Evolutionary conservation across 2,797 vertebrate species (phyloP), one percentile per base, ranked within the genome.

Genomic region (Diplodus puntazzo): DNA sequence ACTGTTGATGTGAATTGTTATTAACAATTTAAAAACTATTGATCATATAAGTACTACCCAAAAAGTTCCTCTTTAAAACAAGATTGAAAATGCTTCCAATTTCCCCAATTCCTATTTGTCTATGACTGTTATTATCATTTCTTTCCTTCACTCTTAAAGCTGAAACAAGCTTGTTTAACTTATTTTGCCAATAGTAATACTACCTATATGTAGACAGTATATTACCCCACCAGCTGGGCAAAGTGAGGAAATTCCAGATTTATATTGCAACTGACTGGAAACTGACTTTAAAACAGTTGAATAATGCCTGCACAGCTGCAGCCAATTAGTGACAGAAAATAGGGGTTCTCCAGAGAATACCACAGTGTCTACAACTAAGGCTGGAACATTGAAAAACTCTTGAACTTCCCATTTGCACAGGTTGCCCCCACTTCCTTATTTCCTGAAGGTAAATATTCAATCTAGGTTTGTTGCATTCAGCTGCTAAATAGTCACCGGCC

Each of bases 391-490:
- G 30, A 55, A 71, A 75, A 50, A 45, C 46, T 11, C 48, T 76
- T 80, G 45, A 27, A 68, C 61, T 66, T 23, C 62, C 25, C 20
- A 46, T 81, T 87, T 75, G 50, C 75, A 55, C 52, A 2, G 54
- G 52, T 52, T 71, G 60, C 39, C 64, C 58, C 23, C 50, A 42
- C 20, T 66, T 62, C 34, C 17, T 49, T 65, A 76, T 74, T 81
- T 77, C 52, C 58, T 69, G 30, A 62, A 60, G 68, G 63, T 79
- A 86, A 86, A 92, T 89, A 88, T 81, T 86, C 84, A 12, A 89
- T 89, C 80, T 68, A 53, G 81, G 82, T 88, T 86, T 86, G 62
- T 75, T 83, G 88, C 74, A 68, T 87, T 83, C 67, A 70, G 62
- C 81, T 34, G 60, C 90, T 90, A 81, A 87, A 86, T 75, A 82